Percentiles rank a stretch among this genome's conserved stretches.
Conservation (phyloP, 1,140 invertebrate species). For the Tetragonula clypearis region DNA sequence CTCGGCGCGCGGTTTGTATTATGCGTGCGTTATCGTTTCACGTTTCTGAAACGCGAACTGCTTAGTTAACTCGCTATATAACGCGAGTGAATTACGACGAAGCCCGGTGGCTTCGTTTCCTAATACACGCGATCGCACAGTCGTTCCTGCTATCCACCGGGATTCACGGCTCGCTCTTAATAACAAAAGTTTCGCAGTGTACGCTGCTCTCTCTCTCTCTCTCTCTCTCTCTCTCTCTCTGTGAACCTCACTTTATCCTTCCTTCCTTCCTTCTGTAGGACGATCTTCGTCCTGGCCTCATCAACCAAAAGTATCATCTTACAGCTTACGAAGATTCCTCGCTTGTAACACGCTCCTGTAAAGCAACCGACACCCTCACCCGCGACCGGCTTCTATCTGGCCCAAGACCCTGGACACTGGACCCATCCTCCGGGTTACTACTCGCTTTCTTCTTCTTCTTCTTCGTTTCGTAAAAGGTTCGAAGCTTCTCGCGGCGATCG, state of each 20-base stretch:
- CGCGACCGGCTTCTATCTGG: slow-evolving; percentile 14
- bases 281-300: slow-evolving; percentile 57
- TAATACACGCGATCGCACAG: slow-evolving; percentile 60
- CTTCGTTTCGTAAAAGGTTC: slow-evolving; percentile 47
- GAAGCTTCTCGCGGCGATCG: neutral
- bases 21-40: slow-evolving; percentile 58
- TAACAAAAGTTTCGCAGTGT: slow-evolving; percentile 67
- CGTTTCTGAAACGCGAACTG: slow-evolving; percentile 60
- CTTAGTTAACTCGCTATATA: slow-evolving; percentile 45
- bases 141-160: slow-evolving; percentile 45
- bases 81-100: slow-evolving; percentile 50
- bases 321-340: slow-evolving; percentile 68
- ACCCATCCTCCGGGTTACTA: neutral
- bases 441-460: neutral
- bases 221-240: no score
- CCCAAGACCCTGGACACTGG: neutral
- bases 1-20: slow-evolving; percentile 17
- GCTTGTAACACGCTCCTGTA: slow-evolving; percentile 66
- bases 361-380: slow-evolving; percentile 56
- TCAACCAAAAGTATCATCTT: slow-evolving; percentile 68
- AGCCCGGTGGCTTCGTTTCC: slow-evolving; percentile 54
- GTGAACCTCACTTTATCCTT: no score
- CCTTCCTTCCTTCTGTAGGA: neutral
- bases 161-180: slow-evolving; percentile 57
- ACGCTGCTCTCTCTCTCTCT: neutral